Percentiles rank a stretch among this genome's conserved stretches.
Conservation (phyloP, 1,140 invertebrate species). For the Zophobas morio region DNA sequence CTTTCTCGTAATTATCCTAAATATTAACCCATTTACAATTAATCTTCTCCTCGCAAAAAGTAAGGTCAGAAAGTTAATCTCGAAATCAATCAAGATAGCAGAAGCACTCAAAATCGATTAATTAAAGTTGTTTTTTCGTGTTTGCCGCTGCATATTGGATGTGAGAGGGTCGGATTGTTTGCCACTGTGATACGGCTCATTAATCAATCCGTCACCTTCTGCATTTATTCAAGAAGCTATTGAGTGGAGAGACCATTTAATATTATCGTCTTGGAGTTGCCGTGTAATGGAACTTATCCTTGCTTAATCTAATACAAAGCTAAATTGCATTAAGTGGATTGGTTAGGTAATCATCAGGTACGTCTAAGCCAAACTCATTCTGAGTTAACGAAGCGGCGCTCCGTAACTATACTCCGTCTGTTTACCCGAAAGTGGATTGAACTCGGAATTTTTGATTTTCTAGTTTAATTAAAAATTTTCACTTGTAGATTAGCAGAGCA, state of each 20-base stretch:
- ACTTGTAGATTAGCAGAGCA: background rate
- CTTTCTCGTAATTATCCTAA: background rate
- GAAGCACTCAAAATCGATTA: conserved; percentile 40
- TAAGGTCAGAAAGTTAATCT: conserved; percentile 33
- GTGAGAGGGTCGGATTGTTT: conserved; percentile 26
- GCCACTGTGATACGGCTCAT: conserved; percentile 4
- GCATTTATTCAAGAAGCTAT: conserved; percentile 30
- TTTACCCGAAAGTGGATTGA: conserved; percentile 6
- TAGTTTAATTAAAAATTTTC: conserved; percentile 20
- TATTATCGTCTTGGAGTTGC: conserved; percentile 16
- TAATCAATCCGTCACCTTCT: conserved; percentile 35
- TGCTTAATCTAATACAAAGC: conserved; percentile 41
- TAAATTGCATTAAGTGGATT: conserved; percentile 39
- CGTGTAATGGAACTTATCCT: conserved; percentile 36
- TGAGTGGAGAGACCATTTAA: conserved; percentile 8
- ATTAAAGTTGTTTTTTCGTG: conserved; percentile 47
- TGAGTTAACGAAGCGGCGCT: conserved; percentile 28
- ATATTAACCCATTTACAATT: conserved; percentile 22
- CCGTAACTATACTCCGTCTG: conserved; percentile 5
- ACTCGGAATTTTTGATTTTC: background rate
- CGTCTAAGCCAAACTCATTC: conserved; percentile 31
- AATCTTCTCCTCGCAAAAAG: conserved; percentile 2
- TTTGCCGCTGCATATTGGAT: conserved; percentile 15
- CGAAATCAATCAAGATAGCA: conserved; percentile 36
- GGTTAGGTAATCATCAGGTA: conserved; percentile 39